phyloP scores from a whole-genome alignment of 1,140 invertebrate genomes.

The Nasonia vitripennis region DNA sequence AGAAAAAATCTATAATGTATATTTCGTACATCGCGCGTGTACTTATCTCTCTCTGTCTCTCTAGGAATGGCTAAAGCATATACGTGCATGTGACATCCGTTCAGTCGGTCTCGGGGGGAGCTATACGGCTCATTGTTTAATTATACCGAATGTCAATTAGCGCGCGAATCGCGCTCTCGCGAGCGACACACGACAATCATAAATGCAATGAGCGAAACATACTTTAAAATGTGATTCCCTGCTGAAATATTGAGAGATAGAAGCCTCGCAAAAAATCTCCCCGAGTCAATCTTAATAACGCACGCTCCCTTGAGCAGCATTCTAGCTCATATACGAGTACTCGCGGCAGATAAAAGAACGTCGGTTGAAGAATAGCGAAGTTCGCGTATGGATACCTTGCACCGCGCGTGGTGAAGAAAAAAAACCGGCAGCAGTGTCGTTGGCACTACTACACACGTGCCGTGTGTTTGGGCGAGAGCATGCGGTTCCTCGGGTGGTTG shows the following conservation, averaged over 20 bases:
- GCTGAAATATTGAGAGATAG: slow-evolving; percentile 44
- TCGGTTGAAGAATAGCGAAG: background rate
- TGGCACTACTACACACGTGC: slow-evolving; percentile 1
- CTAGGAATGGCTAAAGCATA: slow-evolving; percentile 46
- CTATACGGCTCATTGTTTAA: slow-evolving; percentile 43
- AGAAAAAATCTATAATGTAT: slow-evolving; percentile 30
- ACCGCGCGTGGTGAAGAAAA: background rate
- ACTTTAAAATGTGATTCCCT: slow-evolving; percentile 41
- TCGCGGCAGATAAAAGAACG: background rate
- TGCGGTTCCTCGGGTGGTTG: slow-evolving; percentile 49
- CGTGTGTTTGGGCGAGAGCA: background rate
- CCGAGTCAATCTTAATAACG: slow-evolving; percentile 50
- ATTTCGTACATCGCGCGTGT: background rate
- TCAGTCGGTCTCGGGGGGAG: background rate
- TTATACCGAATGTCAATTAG: slow-evolving; percentile 50
- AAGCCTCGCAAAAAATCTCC: slow-evolving; percentile 40
- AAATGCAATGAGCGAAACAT: slow-evolving; percentile 46
- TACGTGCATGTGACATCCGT: slow-evolving; percentile 37
- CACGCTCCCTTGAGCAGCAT: slow-evolving; percentile 20
- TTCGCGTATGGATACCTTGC: background rate
- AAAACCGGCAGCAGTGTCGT: slow-evolving; percentile 21
- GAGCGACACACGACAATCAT: slow-evolving; percentile 40
- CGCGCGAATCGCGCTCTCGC: background rate
- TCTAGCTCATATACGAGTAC: background rate
- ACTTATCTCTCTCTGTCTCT: background rate